These are phyloP conservation scores for Dipodomys spectabilis DNA, from an alignment of 2,113 vertebrate species.

Conservation along the genomic window DNA sequence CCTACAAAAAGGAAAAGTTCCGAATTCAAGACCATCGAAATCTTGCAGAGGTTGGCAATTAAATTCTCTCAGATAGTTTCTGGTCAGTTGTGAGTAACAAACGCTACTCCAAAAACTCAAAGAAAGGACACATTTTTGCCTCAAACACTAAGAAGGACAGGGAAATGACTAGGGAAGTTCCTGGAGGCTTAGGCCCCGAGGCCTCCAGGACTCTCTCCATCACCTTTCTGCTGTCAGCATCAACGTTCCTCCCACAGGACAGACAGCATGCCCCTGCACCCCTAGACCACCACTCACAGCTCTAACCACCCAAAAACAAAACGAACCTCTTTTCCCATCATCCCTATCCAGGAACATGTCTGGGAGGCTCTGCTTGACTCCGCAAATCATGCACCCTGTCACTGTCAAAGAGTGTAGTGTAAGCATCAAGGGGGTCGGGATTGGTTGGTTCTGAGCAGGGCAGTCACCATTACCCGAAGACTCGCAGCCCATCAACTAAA, in stretches of 20 bases:
- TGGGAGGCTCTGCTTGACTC: neutral
- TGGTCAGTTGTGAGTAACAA: neutral
- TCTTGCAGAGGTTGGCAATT: constrained; percentile 8
- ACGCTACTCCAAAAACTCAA: neutral
- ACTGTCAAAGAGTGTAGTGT: neutral
- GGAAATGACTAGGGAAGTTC: neutral
- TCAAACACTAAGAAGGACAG: neutral
- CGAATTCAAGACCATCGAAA: neutral
- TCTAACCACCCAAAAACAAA: neutral
- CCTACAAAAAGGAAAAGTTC: too few relatives aligned
- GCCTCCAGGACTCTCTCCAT: neutral
- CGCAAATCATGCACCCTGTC: neutral
- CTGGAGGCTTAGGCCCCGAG: neutral
- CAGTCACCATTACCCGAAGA: neutral
- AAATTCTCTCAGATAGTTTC: neutral
- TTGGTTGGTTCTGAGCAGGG: too few relatives aligned
- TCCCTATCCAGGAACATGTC: neutral
- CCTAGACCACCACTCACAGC: neutral
- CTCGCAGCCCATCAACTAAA: rapidly evolving
- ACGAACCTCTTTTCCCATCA: too few relatives aligned
- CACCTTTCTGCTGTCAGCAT: neutral
- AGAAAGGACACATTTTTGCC: neutral
- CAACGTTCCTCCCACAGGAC: neutral
- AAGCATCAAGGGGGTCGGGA: neutral
- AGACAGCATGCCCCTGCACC: neutral